A percentile compares a stretch with the other conserved stretches of the same genome.
phyloP scores from a whole-genome alignment of 2,888 invertebrate species.

The Morinoia aosen region DNA sequence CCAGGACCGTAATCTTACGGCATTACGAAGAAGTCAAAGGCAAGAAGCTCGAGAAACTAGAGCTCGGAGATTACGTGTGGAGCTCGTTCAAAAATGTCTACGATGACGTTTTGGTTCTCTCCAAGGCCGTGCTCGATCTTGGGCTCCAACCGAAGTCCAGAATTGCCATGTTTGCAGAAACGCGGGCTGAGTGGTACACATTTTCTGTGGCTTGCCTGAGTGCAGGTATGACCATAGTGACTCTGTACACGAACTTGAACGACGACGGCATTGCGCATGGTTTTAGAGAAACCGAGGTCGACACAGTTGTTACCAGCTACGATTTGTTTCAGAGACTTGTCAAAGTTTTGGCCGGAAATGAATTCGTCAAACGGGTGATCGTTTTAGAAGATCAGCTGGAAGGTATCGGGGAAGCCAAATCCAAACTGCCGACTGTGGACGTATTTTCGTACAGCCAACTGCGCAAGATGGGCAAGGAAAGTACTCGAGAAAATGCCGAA shows the following conservation, averaged over 20 bases:
- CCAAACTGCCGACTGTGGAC: slow-evolving; percentile 80
- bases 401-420: slow-evolving; percentile 75
- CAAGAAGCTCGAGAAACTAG: slow-evolving; percentile 63
- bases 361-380: slow-evolving; percentile 82
- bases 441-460: slow-evolving; percentile 84
- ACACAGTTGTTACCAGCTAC: slow-evolving; percentile 91
- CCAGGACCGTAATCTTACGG: slow-evolving; percentile 58
- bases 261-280: slow-evolving; percentile 97
- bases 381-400: slow-evolving; percentile 91
- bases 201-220: slow-evolving; percentile 97
- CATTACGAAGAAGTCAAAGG: slow-evolving; percentile 56
- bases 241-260: slow-evolving; percentile 96
- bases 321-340: slow-evolving; percentile 93
- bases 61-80: slow-evolving; percentile 93
- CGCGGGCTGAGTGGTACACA: slow-evolving; percentile 97
- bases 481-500: neutral
- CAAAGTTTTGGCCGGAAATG: slow-evolving; percentile 81
- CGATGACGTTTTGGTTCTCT: slow-evolving; percentile 82
- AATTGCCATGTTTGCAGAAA: slow-evolving; percentile 96
- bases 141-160: slow-evolving; percentile 82
- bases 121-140: slow-evolving; percentile 85
- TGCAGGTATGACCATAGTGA: slow-evolving; percentile 93
- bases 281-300: slow-evolving; percentile 93
- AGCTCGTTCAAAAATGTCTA: slow-evolving; percentile 85
- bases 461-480: slow-evolving; percentile 74